Conservation (phyloP, 2,888 invertebrate genomes). For the Germaria angustata region DNA sequence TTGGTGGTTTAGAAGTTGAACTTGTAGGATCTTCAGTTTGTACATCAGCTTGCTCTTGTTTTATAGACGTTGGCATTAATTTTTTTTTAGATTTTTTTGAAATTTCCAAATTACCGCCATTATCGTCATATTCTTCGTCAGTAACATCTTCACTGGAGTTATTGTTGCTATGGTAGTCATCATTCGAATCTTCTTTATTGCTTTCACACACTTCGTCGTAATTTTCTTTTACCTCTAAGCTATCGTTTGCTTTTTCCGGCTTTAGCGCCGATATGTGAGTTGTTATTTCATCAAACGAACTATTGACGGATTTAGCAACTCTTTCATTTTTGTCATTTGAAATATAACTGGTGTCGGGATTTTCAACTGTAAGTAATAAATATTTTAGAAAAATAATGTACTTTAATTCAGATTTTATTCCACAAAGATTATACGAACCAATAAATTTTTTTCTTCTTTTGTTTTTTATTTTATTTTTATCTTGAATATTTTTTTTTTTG, state of each 20-base stretch:
- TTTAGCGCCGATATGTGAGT: neutral
- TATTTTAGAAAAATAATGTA: constrained; percentile 59
- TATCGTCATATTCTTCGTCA: constrained; percentile 31
- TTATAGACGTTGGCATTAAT: neutral
- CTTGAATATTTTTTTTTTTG: constrained; percentile 3
- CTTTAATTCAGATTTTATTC: constrained; percentile 63
- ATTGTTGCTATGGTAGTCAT: constrained; percentile 26
- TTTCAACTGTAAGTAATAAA: constrained; percentile 61
- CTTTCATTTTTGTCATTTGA: constrained; percentile 41
- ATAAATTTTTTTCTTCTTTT: constrained; percentile 57
- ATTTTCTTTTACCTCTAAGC: neutral
- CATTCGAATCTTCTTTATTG: constrained; percentile 1
- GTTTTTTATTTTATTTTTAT: constrained; percentile 19
- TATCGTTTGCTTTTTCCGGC: constrained; percentile 13
- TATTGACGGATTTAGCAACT: constrained; percentile 21
- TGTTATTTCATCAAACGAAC: constrained; percentile 16
- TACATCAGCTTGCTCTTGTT: neutral
- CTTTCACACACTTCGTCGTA: neutral
- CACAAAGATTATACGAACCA: constrained; percentile 61
- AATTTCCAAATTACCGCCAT: neutral
- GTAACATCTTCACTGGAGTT: constrained; percentile 41
- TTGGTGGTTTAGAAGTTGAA: constrained; percentile 18
- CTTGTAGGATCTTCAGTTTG: constrained; percentile 33
- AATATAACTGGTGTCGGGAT: constrained; percentile 26
- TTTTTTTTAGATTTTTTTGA: neutral